A percentile compares a stretch with the other conserved stretches of the same genome.
phyloP scores from a whole-genome alignment of 2,888 invertebrate species.

The Dichetophora obliterata region DNA sequence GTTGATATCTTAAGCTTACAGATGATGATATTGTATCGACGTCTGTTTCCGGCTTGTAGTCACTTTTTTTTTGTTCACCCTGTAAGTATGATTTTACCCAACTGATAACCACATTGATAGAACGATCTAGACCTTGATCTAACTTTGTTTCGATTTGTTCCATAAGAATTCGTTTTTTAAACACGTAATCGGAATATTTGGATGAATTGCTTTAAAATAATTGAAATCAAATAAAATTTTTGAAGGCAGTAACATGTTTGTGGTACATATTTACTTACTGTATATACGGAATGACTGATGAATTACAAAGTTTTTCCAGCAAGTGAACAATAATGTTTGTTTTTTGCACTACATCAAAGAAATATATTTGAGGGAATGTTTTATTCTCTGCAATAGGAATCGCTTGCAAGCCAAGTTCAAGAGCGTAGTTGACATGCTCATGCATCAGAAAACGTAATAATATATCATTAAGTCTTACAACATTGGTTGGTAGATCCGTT shows the following conservation, averaged over 20 bases:
- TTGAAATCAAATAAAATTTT: slow-evolving; percentile 25
- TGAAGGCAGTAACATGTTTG: neutral
- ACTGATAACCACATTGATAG: slow-evolving; percentile 87
- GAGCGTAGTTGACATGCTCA: slow-evolving; percentile 96
- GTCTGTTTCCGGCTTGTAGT: slow-evolving; percentile 90
- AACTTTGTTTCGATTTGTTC: slow-evolving; percentile 93
- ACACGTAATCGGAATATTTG: slow-evolving; percentile 89
- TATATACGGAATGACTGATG: slow-evolving; percentile 88
- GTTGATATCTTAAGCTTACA: slow-evolving; percentile 71
- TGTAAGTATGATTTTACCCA: slow-evolving; percentile 93
- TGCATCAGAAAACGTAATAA: slow-evolving; percentile 85
- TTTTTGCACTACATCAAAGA: slow-evolving; percentile 93
- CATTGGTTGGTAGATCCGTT: slow-evolving; percentile 82
- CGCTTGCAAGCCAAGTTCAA: slow-evolving; percentile 91
- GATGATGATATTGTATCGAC: slow-evolving; percentile 87
- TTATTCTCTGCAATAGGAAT: slow-evolving; percentile 92
- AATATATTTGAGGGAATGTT: slow-evolving; percentile 88
- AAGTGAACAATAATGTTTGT: slow-evolving; percentile 93
- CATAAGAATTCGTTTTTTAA: slow-evolving; percentile 86
- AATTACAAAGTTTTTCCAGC: slow-evolving; percentile 92
- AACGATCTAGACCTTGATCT: slow-evolving; percentile 88
- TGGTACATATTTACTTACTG: slow-evolving; percentile 74
- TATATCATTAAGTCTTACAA: slow-evolving; percentile 85
- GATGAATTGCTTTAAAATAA: slow-evolving; percentile 79
- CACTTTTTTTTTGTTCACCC: slow-evolving; percentile 94